phyloP scores from a whole-genome alignment of 2,888 invertebrate genomes.

The Amphiduros pacificus region DNA sequence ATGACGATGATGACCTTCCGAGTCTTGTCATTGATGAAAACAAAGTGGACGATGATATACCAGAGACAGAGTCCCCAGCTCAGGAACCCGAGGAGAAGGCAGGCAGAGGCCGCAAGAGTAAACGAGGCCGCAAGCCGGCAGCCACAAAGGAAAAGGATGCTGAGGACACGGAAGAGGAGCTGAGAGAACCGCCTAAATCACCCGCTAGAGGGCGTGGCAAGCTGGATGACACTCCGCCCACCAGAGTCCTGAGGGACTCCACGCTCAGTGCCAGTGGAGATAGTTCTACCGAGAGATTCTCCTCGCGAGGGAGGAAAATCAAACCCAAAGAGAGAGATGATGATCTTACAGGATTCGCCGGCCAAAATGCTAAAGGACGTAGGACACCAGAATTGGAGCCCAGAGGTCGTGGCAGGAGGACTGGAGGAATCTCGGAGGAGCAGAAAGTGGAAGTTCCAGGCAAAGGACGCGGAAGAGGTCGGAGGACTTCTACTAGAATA shows the following conservation, averaged over 20 bases:
- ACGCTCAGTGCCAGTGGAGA: constrained; percentile 8
- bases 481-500: neutral
- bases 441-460: constrained; percentile 3
- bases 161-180: neutral
- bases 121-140: neutral
- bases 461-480: neutral
- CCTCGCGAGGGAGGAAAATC: constrained; percentile 27
- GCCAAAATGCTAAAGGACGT: constrained; percentile 9
- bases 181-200: neutral
- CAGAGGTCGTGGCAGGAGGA: constrained; percentile 4
- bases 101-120: too few species aligned
- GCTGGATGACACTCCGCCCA: too few species aligned
- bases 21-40: too few species aligned
- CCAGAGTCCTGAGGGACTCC: too few species aligned
- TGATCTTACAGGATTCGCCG: constrained; percentile 13
- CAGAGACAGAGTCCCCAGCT: too few species aligned
- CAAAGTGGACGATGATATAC: too few species aligned
- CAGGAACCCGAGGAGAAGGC: too few species aligned
- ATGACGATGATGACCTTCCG: too few species aligned
- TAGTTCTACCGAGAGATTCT: constrained; percentile 14
- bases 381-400: neutral
- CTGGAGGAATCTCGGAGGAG: neutral
- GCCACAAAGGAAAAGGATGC: neutral
- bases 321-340: constrained; percentile 28
- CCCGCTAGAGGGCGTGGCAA: neutral